Evolutionary conservation across 2,888 invertebrate species (phyloP), one percentile per base, ranked within the genome.

Genomic region (Helleia helle): DNA sequence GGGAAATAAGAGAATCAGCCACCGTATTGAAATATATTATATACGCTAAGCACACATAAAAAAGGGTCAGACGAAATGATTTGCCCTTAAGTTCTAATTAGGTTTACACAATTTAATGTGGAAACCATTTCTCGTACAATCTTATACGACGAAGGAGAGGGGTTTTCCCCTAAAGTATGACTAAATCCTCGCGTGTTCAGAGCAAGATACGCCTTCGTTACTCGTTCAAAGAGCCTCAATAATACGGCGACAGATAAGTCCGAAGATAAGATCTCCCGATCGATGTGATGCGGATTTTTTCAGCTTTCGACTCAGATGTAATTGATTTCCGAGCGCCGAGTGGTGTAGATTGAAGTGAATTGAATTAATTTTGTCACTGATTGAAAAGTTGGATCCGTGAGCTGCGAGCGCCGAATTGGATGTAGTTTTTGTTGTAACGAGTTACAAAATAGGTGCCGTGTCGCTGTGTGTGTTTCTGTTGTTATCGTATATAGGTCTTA

Each of bases 351-450:
- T 63, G 61, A 63, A 71, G 60, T 64, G 64, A 67, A 65, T 65
- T 63, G 58, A 68, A 70, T 71, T 71, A 69, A 67, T 65, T 65
- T 54, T 52, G 54, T 49, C 51, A 50, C 49, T 65, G 65, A 73
- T 73, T 71, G 66, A 69, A 76, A 71, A 65, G 59, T 67, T 65
- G 51, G 18, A 38, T 17, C 18, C 9, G 38, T 15, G 25, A 22
- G 24, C 22, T 13, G n/a, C 30, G 30, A 5, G 15, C n/a, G 30
- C 14, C 7, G 38, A 17, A 11, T 13, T 13, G 14, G 24, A 5
- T 13, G 2, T 22, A 22, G 7, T 6, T 22, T 22, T 2, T 22
- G 6, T 2, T 22, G n/a, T 22, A 8, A 5, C 22, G 22, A 22
- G 3, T 7, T 5, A 22, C 8, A 5, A 22, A 4, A 22, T 22